These are phyloP conservation scores for Drosophila hamatofila DNA, from an alignment of 2,888 invertebrate species.

Conservation along the genomic window DNA sequence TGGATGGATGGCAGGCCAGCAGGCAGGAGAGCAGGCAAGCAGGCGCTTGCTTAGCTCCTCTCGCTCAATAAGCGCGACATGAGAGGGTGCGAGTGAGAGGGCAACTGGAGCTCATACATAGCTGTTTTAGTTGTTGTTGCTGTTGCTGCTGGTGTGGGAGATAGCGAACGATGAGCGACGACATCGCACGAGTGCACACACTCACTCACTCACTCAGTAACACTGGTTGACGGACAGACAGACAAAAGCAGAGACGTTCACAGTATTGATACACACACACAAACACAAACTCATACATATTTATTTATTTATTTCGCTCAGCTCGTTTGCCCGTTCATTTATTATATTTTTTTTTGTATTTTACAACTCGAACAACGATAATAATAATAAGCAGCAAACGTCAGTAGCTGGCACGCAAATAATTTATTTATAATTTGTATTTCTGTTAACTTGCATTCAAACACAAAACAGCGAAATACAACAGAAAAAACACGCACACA, in stretches of 20 bases:
- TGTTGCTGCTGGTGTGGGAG: constrained; percentile 58
- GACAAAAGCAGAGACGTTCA: constrained; percentile 51
- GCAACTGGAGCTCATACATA: constrained; percentile 51
- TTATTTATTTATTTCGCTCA: constrained; percentile 57
- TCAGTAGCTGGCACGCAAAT: constrained; percentile 53
- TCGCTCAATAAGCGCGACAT: constrained; percentile 52
- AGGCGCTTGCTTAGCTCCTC: constrained; percentile 43
- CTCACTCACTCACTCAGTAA: constrained; percentile 33
- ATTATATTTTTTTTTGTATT: constrained; percentile 45
- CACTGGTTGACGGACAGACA: constrained; percentile 18
- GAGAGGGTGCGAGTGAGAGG: constrained; percentile 25
- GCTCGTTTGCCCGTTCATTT: constrained; percentile 54
- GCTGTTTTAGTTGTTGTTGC: constrained; percentile 39
- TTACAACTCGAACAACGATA: constrained; percentile 57
- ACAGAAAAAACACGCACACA: background rate
- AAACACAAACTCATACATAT: constrained; percentile 45
- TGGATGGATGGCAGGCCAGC: constrained; percentile 10
- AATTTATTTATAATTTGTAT: constrained; percentile 61
- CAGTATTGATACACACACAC: constrained; percentile 51
- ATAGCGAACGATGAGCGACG: constrained; percentile 59
- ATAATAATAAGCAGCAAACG: constrained; percentile 42
- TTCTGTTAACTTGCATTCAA: constrained; percentile 48
- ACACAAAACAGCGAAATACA: constrained; percentile 36
- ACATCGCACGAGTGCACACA: constrained; percentile 63
- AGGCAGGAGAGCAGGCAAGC: constrained; percentile 19